A percentile compares a stretch with the other conserved stretches of the same genome.
Evolutionary conservation across 2,797 vertebrate genomes (phyloP).

Genomic region (Philypnodon macrostomus): DNA sequence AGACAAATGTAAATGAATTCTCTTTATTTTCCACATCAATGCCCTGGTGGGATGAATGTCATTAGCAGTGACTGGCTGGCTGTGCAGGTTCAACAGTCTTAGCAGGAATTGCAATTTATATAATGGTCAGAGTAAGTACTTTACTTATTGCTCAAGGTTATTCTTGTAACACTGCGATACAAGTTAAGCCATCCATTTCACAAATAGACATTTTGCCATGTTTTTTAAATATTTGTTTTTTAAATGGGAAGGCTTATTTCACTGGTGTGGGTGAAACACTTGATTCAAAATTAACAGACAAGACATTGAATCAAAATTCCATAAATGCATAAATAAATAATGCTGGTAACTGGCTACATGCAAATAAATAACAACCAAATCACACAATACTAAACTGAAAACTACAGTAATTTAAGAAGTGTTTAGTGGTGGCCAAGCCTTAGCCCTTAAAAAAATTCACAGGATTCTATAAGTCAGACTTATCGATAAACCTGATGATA

Average conservation of each 20-base stretch:
- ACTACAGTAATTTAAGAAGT: conserved; percentile 32
- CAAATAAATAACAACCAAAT: conserved; percentile 36
- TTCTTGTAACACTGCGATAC: conserved; percentile 8
- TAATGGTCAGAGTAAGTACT: conserved; percentile 21
- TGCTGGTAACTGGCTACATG: conserved; percentile 21
- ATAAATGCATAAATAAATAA: conserved; percentile 32
- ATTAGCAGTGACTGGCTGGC: conserved; percentile 26
- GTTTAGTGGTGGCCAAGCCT: conserved; percentile 24
- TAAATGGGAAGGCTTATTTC: conserved; percentile 4
- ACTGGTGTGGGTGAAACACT: conserved; percentile 23
- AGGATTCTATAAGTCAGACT: conserved; percentile 34
- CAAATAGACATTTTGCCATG: background rate
- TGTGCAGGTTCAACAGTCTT: conserved; percentile 44
- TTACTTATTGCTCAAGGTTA: conserved; percentile 46
- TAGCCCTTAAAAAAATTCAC: conserved; percentile 52
- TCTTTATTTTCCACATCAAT: conserved; percentile 39
- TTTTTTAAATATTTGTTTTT: conserved; percentile 14
- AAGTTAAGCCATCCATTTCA: conserved; percentile 14
- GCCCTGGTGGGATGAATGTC: conserved; percentile 36
- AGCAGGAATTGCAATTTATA: conserved; percentile 10
- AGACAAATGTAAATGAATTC: background rate
- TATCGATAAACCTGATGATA: conserved; percentile 42
- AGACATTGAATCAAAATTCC: conserved; percentile 30
- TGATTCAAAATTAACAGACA: conserved; percentile 37
- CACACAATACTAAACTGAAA: conserved; percentile 32